Evolutionary conservation across 2,113 vertebrate species (phyloP).

Genomic region (Myotis brandtii): DNA sequence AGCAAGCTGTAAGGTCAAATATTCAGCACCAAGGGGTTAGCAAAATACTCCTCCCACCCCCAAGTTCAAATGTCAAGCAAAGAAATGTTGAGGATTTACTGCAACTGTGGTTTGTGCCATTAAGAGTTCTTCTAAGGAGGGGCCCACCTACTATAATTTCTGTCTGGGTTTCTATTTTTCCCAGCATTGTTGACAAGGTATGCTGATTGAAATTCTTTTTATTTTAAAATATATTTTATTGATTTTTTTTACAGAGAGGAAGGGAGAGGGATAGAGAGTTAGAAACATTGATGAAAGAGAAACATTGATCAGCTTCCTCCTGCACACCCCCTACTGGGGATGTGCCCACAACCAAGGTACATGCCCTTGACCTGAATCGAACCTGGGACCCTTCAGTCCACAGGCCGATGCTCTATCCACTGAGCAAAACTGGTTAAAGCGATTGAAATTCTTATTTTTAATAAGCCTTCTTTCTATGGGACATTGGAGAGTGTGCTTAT

Average conservation of each 20-base stretch:
- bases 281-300: too few relatives aligned
- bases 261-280: too few relatives aligned
- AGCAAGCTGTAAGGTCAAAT: constrained; percentile 66
- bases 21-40: constrained; percentile 66
- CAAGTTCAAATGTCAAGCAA: constrained; percentile 57
- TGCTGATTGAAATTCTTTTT: not conserved
- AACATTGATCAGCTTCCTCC: too few relatives aligned
- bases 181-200: not conserved
- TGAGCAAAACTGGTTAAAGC: too few relatives aligned
- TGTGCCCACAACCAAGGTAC: too few relatives aligned
- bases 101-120: not conserved
- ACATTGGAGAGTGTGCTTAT: not conserved
- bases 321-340: too few relatives aligned
- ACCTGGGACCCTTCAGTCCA: too few relatives aligned
- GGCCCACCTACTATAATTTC: constrained; percentile 13
- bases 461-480: constrained; percentile 49
- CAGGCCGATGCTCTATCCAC: too few relatives aligned
- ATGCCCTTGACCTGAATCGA: too few relatives aligned
- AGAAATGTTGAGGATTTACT: constrained; percentile 27
- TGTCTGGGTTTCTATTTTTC: constrained; percentile 3
- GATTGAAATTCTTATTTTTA: constrained; percentile 3
- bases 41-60: constrained; percentile 23
- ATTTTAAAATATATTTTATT: not conserved
- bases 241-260: not conserved
- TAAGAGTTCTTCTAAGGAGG: not conserved